phyloP scores from a whole-genome alignment of 2,888 invertebrate species.

The Cosmia pyralina region DNA sequence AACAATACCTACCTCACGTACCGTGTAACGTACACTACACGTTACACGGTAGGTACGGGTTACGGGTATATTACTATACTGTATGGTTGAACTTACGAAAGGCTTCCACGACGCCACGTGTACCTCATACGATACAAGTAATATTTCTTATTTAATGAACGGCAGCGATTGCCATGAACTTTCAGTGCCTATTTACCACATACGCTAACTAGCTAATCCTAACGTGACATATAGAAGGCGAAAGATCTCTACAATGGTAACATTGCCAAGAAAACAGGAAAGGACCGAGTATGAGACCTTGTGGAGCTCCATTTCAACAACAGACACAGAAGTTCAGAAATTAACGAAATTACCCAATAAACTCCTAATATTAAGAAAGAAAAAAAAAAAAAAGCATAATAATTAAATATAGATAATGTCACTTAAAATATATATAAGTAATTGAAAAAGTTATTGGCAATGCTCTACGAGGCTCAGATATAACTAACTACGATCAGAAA shows the following conservation, averaged over 20 bases:
- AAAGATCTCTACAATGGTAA: no score
- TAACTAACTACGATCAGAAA: background rate
- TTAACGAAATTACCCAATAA: background rate
- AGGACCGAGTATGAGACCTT: slow-evolving; percentile 5
- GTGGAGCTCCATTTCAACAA: slow-evolving; percentile 1
- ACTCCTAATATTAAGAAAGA: no score
- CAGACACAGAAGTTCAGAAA: no score
- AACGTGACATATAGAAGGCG: background rate
- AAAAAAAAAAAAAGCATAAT: no score
- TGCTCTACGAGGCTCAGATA: background rate
- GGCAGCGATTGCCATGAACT: slow-evolving; percentile 6
- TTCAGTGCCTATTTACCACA: background rate
- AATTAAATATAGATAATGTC: no score
- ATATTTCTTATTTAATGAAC: background rate
- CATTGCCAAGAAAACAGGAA: background rate
- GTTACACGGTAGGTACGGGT: background rate
- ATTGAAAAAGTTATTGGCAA: background rate
- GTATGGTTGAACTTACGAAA: background rate
- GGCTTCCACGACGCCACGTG: slow-evolving; percentile 16
- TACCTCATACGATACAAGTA: background rate
- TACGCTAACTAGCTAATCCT: no score
- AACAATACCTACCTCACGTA: background rate
- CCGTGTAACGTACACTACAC: no score
- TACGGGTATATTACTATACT: background rate
- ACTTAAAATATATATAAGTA: background rate